These are phyloP conservation scores for Micrasema longulum DNA, from an alignment of 1,140 invertebrate genomes.

Conservation along the genomic window DNA sequence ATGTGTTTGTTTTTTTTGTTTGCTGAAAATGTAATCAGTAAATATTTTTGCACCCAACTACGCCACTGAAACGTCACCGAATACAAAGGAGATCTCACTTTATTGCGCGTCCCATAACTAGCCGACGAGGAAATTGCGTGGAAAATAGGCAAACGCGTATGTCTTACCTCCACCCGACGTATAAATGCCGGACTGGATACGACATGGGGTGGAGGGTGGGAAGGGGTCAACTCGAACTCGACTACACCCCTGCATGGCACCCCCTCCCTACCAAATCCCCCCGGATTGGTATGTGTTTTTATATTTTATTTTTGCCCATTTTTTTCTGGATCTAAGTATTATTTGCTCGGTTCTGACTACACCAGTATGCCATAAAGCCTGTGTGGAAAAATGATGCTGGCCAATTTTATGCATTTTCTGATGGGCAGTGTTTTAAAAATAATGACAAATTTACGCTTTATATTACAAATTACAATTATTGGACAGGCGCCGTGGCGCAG, in stretches of 20 bases:
- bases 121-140: conserved; percentile 53
- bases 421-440: too few species aligned
- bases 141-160: conserved; percentile 51
- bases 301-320: conserved; percentile 21
- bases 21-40: too few species aligned
- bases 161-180: conserved; percentile 19
- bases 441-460: too few species aligned
- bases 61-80: conserved; percentile 4
- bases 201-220: not conserved
- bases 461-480: too few species aligned
- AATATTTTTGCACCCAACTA: not conserved
- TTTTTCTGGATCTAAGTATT: not conserved
- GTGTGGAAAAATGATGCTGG: conserved; percentile 4
- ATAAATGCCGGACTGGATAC: conserved; percentile 26
- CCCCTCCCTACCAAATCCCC: conserved; percentile 1
- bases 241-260: not conserved
- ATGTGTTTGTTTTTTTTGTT: too few species aligned
- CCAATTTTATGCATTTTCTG: too few species aligned
- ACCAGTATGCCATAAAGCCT: not conserved
- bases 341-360: conserved; percentile 1
- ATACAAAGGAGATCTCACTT: conserved; percentile 41
- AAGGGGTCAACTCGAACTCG: not conserved
- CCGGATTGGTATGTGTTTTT: conserved; percentile 11
- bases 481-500: too few species aligned
- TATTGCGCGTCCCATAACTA: conserved; percentile 52